Evolutionary conservation across 2,113 vertebrate species (phyloP).

Genomic region (Sula dactylatra): DNA sequence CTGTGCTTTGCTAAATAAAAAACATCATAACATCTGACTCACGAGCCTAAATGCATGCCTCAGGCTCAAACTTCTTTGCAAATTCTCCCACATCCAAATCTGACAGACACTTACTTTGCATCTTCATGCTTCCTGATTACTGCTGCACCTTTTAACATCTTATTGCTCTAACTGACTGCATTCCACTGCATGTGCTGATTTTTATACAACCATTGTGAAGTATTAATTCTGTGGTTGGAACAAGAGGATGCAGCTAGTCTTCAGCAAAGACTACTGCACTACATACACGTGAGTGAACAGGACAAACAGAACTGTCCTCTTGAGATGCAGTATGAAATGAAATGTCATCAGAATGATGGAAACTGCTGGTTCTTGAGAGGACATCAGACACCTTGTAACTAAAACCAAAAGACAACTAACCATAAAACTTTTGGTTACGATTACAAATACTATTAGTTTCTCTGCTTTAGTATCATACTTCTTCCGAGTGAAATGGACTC

Average conservation of each 20-base stretch:
- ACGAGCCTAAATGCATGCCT: neutral
- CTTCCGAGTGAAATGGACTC: neutral
- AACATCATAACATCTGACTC: neutral
- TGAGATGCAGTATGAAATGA: neutral
- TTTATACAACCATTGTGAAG: neutral
- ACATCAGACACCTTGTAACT: neutral
- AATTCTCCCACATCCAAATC: neutral
- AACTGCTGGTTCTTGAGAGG: neutral
- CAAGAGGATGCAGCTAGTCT: neutral
- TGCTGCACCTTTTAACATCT: neutral
- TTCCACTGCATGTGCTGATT: accelerated
- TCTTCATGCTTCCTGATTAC: too few species aligned
- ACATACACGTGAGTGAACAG: neutral
- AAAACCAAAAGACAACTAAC: neutral
- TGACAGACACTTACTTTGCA: neutral
- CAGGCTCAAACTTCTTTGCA: neutral
- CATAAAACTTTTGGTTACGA: accelerated
- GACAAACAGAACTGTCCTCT: neutral
- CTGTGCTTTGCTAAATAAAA: neutral
- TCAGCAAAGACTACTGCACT: neutral
- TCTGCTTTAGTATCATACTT: neutral
- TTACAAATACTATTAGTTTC: neutral
- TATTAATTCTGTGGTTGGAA: neutral
- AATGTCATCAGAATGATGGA: neutral
- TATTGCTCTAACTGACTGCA: neutral